Conservation (phyloP, 2,888 invertebrate species). For the Masnerella sp. region DNA sequence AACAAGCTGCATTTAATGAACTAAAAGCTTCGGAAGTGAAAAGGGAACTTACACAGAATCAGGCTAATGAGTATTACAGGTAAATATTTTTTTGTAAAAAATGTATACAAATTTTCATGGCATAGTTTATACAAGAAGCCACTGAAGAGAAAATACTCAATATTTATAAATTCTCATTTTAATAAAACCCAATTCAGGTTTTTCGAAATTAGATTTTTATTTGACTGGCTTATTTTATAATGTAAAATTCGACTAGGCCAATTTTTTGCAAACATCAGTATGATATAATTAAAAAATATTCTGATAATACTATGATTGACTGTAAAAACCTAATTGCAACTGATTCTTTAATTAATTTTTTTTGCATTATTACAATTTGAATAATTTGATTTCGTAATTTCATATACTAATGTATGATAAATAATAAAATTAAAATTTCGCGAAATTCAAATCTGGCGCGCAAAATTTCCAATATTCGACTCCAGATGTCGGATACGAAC, state of each 20-base stretch:
- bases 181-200: too few relatives aligned
- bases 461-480: background rate
- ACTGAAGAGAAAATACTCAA: background rate
- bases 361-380: background rate
- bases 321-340: background rate
- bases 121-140: background rate
- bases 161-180: background rate
- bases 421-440: background rate
- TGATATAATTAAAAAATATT: background rate
- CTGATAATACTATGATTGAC: background rate
- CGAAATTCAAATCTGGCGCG: slow-evolving; percentile 19
- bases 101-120: too few relatives aligned
- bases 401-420: background rate
- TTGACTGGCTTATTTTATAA: too few relatives aligned
- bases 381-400: background rate
- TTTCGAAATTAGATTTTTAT: background rate
- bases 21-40: slow-evolving; percentile 68
- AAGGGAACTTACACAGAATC: slow-evolving; percentile 64
- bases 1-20: slow-evolving; percentile 68
- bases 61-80: slow-evolving; percentile 67
- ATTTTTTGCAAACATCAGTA: background rate
- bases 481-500: background rate
- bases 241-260: too few relatives aligned
- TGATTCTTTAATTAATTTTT: too few relatives aligned
- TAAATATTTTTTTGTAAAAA: slow-evolving; percentile 31